Conservation (phyloP, 2,888 invertebrate species). For the Lymantria monacha region DNA sequence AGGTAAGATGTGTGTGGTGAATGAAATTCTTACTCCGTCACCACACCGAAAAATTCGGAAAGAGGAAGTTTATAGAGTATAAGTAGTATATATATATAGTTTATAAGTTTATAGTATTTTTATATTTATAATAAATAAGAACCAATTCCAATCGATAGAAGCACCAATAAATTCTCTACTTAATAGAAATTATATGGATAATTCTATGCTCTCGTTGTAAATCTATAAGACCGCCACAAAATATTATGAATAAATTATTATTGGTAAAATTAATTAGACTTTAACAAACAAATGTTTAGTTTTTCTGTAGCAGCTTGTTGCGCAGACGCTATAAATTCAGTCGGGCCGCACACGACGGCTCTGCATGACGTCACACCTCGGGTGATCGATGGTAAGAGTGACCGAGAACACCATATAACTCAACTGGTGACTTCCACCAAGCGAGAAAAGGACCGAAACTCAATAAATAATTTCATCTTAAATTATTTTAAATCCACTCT, state of each 20-base stretch:
- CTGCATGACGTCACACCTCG: slow-evolving; percentile 81
- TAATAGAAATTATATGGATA: too few species aligned
- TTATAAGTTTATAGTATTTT: too few species aligned
- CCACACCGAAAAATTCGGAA: too few species aligned
- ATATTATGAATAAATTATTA: slow-evolving; percentile 10
- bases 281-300: slow-evolving; percentile 46
- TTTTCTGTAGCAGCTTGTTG: slow-evolving; percentile 65
- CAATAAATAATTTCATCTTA: slow-evolving; percentile 73
- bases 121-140: too few species aligned
- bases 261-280: slow-evolving; percentile 38
- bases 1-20: too few species aligned
- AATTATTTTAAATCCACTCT: slow-evolving; percentile 77
- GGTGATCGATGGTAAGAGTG: slow-evolving; percentile 75
- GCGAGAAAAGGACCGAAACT: slow-evolving; percentile 54
- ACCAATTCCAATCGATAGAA: too few species aligned
- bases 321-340: slow-evolving; percentile 79
- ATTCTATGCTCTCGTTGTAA: too few species aligned
- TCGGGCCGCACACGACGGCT: slow-evolving; percentile 80
- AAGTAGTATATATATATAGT: too few species aligned
- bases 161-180: too few species aligned
- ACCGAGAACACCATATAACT: slow-evolving; percentile 55
- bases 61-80: too few species aligned
- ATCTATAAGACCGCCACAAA: not conserved
- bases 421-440: slow-evolving; percentile 34
- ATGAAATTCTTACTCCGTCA: too few species aligned